A percentile compares a stretch with the other conserved stretches of the same genome.
phyloP scores from a whole-genome alignment of 2,888 invertebrate species.

The Branchipolynoe longqiensis region DNA sequence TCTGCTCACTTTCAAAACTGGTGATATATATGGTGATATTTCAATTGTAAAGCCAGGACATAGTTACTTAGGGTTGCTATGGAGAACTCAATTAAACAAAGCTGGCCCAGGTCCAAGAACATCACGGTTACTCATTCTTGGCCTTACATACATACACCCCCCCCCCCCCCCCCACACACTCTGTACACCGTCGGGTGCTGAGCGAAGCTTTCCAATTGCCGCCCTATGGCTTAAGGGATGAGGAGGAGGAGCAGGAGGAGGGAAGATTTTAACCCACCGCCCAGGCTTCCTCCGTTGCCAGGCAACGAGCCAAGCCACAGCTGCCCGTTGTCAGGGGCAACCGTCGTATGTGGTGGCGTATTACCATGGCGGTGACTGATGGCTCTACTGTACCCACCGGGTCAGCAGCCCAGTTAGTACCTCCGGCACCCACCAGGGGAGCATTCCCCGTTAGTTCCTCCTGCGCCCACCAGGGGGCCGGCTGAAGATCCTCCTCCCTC shows the following conservation, averaged over 20 bases:
- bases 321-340: conserved; percentile 29
- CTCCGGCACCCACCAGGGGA: not conserved
- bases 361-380: conserved; percentile 31
- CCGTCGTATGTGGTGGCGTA: conserved; percentile 9
- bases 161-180: not conserved
- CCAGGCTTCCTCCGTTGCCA: conserved; percentile 22
- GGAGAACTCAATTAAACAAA: too few relatives aligned
- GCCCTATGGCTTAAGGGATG: too few relatives aligned
- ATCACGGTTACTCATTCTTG: too few relatives aligned
- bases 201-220: not conserved
- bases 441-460: conserved; percentile 1
- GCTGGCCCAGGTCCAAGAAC: too few relatives aligned
- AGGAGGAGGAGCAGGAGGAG: too few relatives aligned
- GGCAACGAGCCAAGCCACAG: conserved; percentile 36
- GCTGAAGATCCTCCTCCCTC: not conserved
- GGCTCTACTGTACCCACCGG: not conserved
- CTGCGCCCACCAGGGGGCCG: not conserved
- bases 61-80: too few relatives aligned
- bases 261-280: not conserved
- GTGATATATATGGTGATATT: too few relatives aligned
- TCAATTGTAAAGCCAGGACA: too few relatives aligned
- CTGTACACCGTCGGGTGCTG: too few relatives aligned
- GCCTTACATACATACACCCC: too few relatives aligned
- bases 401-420: not conserved
- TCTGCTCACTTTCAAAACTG: too few relatives aligned